Percentiles rank a stretch among this genome's conserved stretches.
Evolutionary conservation across 2,113 vertebrate species (phyloP).

Genomic region (Motacilla alba): DNA sequence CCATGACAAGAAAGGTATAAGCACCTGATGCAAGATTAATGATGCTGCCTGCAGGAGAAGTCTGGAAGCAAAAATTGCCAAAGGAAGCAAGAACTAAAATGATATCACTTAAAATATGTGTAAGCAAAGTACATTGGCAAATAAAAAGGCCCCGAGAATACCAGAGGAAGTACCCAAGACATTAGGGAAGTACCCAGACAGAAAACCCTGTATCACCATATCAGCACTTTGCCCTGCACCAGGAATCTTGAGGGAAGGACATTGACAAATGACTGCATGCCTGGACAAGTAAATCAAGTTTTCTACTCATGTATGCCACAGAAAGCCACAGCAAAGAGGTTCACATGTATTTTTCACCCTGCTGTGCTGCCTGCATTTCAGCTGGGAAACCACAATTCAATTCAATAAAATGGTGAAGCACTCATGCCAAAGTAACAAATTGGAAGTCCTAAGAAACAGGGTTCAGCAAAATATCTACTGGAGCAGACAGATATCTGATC

Average conservation of each 20-base stretch:
- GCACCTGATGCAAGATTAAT: slow-evolving; percentile 39
- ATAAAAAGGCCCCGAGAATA: background rate
- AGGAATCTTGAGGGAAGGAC: background rate
- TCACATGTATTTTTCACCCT: background rate
- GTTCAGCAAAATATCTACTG: background rate
- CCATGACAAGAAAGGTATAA: background rate
- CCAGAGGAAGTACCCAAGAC: background rate
- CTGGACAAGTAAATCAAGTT: background rate
- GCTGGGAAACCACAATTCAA: background rate
- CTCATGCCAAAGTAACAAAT: background rate
- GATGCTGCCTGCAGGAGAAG: background rate
- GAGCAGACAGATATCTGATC: background rate
- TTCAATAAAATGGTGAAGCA: background rate
- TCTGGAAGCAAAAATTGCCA: background rate
- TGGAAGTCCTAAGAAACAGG: background rate
- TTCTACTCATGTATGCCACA: background rate
- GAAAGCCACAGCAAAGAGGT: background rate
- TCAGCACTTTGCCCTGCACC: background rate
- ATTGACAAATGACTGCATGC: background rate
- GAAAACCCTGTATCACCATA: background rate
- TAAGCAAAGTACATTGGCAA: background rate
- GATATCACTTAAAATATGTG: background rate
- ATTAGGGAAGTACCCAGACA: background rate
- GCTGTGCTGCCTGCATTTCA: background rate
- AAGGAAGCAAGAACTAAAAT: background rate